Base-by-base conservation (phyloP, 2,113 vertebrate genomes). In the Nothobranchius furzeri region DNA sequence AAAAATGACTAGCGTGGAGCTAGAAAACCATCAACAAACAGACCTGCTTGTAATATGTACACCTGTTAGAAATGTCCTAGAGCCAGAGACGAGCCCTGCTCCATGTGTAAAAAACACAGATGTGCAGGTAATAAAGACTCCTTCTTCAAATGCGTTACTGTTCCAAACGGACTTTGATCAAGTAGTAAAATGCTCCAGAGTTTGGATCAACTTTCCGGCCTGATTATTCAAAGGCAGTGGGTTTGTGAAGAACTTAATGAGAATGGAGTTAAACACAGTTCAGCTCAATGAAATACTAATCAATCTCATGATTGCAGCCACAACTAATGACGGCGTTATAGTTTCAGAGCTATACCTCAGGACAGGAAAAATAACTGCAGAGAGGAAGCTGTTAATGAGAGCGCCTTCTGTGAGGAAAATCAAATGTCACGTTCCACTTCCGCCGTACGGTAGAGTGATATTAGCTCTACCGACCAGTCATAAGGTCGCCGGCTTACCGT, bases 401-500 rank as follows among this genome's bases (percentile, higher is more conserved):
- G 30, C 7, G 40, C 20, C 14, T 58, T 65, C 45, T 71, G 48
- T 6, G 47, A 51, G 17, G 13, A 20, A 52, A 60, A 61, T 77
- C 48, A 66, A 67, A 67, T 37, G 24, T 59, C 12, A 40, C 45
- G 9, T 45, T 57, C 35, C 46, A 50, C 46, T 74, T 64, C 9
- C 14, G 25, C 37, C 11, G 13, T 62, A 20, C 3, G 0, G 61
- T 4, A 25, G 6, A 55, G 36, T 13, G n/a, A 35, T 50, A 37
- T 12, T 2, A 36, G 7, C 42, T 59, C 15, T 52, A 30, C n/a
- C 10, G 47, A 47, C 2, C 2, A 9, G 64, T 7, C 60, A 24
- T 42, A 30, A 47, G 47, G 10, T 60, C 37, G 24, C 0, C 6
- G 8, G 89, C 95, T 86, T 88, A 99, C 98, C 98, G 1, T 99